phyloP scores from a whole-genome alignment of 2,888 invertebrate genomes.

The Xestia ashworthii region DNA sequence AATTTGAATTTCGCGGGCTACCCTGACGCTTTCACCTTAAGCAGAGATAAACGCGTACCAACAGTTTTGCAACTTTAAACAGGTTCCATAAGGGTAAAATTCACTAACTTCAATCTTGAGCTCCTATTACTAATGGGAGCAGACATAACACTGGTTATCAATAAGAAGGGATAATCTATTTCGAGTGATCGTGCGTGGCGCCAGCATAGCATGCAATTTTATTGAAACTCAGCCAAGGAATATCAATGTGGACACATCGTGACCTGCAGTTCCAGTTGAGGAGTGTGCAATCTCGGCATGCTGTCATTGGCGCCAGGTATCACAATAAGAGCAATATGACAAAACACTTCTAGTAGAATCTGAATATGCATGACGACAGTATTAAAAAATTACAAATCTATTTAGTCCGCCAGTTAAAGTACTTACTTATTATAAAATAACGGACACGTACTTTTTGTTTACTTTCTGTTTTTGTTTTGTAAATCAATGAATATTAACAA shows the following conservation, averaged over 20 bases:
- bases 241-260: slow-evolving; percentile 1
- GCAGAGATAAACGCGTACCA: neutral
- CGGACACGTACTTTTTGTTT: no score
- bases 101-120: neutral
- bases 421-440: no score
- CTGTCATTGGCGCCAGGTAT: slow-evolving; percentile 19
- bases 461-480: no score
- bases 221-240: slow-evolving; percentile 36
- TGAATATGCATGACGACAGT: no score
- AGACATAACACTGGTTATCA: neutral
- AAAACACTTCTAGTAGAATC: neutral
- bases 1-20: no score
- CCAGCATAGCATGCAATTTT: slow-evolving; percentile 14
- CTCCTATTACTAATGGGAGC: neutral
- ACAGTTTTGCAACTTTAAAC: neutral
- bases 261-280: slow-evolving; percentile 37
- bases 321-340: neutral
- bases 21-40: no score
- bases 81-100: neutral
- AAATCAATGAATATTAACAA: no score
- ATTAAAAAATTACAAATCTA: no score
- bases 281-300: slow-evolving; percentile 31
- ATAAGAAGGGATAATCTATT: slow-evolving; percentile 3
- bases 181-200: slow-evolving; percentile 18
- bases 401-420: no score